A percentile compares a stretch with the other conserved stretches of the same genome.
Conservation (phyloP, 2,113 vertebrate genomes). For the Montifringilla adamsi region DNA sequence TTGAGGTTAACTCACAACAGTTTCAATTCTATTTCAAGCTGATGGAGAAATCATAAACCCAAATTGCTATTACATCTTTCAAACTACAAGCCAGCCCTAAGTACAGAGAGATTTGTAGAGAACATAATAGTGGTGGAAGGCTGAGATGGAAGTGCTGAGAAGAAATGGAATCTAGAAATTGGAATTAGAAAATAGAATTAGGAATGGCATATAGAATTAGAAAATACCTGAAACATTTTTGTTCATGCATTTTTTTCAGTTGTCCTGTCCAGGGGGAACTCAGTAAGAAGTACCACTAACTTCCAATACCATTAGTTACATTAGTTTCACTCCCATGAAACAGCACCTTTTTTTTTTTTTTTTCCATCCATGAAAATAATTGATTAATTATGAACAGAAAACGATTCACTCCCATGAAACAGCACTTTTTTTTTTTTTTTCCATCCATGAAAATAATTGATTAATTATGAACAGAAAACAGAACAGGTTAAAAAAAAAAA, state of each 20-base stretch:
- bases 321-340: neutral
- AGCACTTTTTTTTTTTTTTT: neutral
- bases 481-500: neutral
- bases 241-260: neutral
- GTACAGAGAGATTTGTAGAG: slow-evolving; percentile 42
- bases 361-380: neutral
- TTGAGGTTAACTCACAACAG: slow-evolving; percentile 26
- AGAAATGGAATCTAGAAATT: neutral
- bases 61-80: slow-evolving; percentile 63
- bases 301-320: neutral
- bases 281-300: neutral
- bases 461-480: neutral
- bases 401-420: neutral
- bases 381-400: neutral
- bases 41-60: slow-evolving; percentile 64
- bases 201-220: neutral
- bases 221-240: neutral
- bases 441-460: neutral
- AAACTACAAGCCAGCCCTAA: slow-evolving; percentile 33
- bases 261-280: neutral
- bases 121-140: slow-evolving; percentile 11
- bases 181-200: neutral
- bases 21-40: slow-evolving; percentile 33
- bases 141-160: neutral
- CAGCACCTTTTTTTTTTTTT: neutral